Evolutionary conservation across 2,797 vertebrate species (phyloP), one percentile per base, ranked within the genome.

Genomic region (Sylvia borin): DNA sequence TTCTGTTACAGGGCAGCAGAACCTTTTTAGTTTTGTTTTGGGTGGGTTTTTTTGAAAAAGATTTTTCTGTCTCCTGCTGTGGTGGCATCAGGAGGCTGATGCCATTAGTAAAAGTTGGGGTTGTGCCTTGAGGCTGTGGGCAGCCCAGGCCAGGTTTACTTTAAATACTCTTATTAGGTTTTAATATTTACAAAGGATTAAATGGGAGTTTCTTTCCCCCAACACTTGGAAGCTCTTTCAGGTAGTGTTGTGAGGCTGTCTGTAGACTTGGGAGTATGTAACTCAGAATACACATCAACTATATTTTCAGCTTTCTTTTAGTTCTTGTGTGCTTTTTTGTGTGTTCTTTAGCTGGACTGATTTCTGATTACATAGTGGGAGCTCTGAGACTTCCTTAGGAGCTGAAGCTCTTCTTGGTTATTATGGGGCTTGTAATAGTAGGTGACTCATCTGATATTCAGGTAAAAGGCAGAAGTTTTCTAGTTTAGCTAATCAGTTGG

Each of bases 41-140:
- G 4, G 21, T 75, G 14, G 1, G 2, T 5, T 24, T 12, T 24
- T 12, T 38, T 32, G 0, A 22, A 51, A n/a, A 7, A 29, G 8
- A 17, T 45, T 61, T 90, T 82, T 80, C 26, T 85, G 13, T 68
- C 10, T 78, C 5, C 8, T 8, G 0, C 40, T 74, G 26, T 67
- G n/a, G 25, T 80, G 45, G 16, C 29, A n/a, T 57, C 34, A 61
- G 47, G 53, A 50, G 19, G 4, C 27, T 72, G 45, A 66, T 75
- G 38, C 6, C 20, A 24, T 48, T 2, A n/a, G 15, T 50, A 38
- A 10, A 90, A 77, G 16, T 4, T 82, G 24, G 16, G 13, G 2
- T 38, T 79, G 48, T 58, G 14, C 55, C 51, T n/a, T 73, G 72
- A 77, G 73, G 10, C 34, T 26, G 24, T 7, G 9, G 13, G n/a